phyloP scores from a whole-genome alignment of 2,797 vertebrate genomes.

The Sebastes kiyomatsui region DNA sequence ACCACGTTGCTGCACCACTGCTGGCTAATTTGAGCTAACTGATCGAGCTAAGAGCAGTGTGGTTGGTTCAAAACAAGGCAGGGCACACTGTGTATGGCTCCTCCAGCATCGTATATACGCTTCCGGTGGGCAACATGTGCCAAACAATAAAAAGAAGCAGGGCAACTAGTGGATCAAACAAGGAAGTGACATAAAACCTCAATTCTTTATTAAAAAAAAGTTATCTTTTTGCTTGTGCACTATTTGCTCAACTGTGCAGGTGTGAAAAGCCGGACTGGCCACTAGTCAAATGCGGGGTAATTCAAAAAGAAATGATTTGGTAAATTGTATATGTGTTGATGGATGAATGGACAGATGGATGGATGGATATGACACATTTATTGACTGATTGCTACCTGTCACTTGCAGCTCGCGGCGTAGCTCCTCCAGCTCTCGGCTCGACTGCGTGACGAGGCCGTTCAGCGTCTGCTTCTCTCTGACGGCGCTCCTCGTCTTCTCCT shows the following conservation, averaged over 20 bases:
- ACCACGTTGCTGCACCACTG: constrained; percentile 27
- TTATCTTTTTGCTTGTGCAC: not conserved
- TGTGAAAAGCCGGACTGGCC: not conserved
- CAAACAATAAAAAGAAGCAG: not conserved
- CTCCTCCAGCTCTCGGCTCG: constrained; percentile 56
- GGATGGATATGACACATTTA: constrained; percentile 19
- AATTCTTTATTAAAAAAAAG: not conserved
- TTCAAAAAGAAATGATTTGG: not conserved
- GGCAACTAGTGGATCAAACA: not conserved
- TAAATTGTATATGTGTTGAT: not conserved
- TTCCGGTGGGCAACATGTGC: not conserved
- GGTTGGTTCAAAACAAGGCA: constrained; percentile 28
- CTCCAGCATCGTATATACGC: not conserved
- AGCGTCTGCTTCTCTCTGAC: constrained; percentile 51
- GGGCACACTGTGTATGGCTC: not conserved
- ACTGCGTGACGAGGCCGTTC: constrained; percentile 17
- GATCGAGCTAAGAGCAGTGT: constrained; percentile 45
- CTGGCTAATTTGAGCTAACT: constrained; percentile 63
- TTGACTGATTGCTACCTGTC: constrained; percentile 62
- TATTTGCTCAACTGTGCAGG: not conserved
- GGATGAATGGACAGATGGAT: constrained; percentile 1
- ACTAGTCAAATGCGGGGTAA: not conserved
- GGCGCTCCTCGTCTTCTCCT: constrained; percentile 40
- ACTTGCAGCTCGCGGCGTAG: constrained; percentile 42
- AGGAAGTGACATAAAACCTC: not conserved